Evolutionary conservation across 2,113 vertebrate species (phyloP).

Genomic region (Misgurnus anguillicaudatus): DNA sequence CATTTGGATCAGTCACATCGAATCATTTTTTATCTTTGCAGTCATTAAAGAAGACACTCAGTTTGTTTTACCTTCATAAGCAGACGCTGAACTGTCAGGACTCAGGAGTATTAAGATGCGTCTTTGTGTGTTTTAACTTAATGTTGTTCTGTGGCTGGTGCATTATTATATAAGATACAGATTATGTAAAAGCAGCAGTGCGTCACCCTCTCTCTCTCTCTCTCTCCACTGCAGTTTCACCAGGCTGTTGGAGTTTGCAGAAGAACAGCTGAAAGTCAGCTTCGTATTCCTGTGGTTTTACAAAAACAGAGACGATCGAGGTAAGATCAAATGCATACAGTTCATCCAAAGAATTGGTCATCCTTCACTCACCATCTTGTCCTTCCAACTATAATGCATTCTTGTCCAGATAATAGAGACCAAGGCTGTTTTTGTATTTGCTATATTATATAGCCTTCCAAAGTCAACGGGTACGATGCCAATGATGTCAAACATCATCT

Average conservation of each 20-base stretch:
- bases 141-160: conserved; percentile 51
- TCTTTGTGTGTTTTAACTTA: conserved; percentile 41
- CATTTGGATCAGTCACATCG: neutral
- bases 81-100: conserved; percentile 5
- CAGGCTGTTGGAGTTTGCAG: conserved; percentile 90
- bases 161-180: conserved; percentile 65
- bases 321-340: conserved; percentile 71
- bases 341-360: neutral
- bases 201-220: conserved; percentile 46
- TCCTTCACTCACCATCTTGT: neutral
- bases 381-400: neutral
- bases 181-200: conserved; percentile 64
- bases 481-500: too few relatives aligned
- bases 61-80: conserved; percentile 17
- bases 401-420: too few relatives aligned
- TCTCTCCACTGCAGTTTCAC: conserved; percentile 80
- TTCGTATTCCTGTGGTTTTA: conserved; percentile 94
- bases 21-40: neutral
- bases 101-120: neutral
- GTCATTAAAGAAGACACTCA: neutral
- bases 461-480: too few relatives aligned
- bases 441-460: too few relatives aligned
- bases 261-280: conserved; percentile 95
- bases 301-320: conserved; percentile 92
- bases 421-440: too few relatives aligned